Evolutionary conservation across 2,797 vertebrate genomes (phyloP).

Genomic region (Eutrigla gurnardus): DNA sequence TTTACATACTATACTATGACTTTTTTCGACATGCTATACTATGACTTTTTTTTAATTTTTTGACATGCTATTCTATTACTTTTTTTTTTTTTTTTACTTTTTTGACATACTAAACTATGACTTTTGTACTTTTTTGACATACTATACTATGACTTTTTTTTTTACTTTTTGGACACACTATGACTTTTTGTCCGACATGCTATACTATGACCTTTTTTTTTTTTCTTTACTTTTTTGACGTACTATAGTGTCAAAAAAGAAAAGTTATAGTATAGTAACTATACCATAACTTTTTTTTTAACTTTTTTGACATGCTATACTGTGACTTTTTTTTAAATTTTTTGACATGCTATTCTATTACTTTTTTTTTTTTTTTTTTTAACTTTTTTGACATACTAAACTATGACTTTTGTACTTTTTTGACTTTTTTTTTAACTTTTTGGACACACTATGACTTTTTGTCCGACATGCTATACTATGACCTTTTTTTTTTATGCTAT

Average conservation of each 20-base stretch:
- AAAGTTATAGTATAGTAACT: no score
- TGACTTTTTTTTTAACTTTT: background rate
- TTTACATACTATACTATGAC: background rate
- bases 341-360: background rate
- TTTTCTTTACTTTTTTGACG: no score
- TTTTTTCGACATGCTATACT: background rate
- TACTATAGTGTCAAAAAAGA: no score
- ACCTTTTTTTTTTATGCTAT: background rate
- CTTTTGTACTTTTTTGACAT: background rate
- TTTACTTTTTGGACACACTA: background rate
- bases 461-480: background rate
- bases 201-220: background rate
- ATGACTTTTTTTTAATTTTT: background rate
- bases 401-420: background rate
- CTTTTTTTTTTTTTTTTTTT: background rate
- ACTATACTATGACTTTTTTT: background rate
- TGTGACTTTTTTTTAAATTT: background rate
- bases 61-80: background rate
- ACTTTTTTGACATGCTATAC: background rate
- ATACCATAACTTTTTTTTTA: background rate
- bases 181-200: background rate
- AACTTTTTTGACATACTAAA: background rate
- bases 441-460: no score
- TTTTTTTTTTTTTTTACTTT: background rate
- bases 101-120: background rate